Conservation (phyloP, 2,113 vertebrate species). For the Barnardius zonarius region DNA sequence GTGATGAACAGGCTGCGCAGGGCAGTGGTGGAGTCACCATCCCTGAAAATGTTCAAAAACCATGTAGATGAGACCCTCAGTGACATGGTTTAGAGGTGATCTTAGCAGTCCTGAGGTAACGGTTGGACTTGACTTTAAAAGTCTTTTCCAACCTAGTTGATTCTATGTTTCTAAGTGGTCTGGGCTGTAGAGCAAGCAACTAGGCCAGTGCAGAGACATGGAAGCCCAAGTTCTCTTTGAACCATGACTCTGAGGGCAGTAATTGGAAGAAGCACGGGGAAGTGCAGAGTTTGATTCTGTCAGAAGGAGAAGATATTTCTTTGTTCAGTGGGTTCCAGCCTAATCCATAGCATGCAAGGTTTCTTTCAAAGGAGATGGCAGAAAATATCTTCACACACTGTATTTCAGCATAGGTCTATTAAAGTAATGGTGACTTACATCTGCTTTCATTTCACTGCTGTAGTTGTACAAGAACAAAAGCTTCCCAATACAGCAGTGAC, state of each 20-base stretch:
- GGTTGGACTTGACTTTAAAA: background rate
- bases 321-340: background rate
- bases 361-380: background rate
- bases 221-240: background rate
- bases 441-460: background rate
- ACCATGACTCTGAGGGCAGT: background rate
- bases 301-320: background rate
- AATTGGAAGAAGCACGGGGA: background rate
- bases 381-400: background rate
- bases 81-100: background rate
- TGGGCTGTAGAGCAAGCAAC: background rate
- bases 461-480: background rate
- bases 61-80: background rate
- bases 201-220: background rate
- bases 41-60: background rate
- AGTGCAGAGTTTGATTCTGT: background rate
- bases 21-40: background rate
- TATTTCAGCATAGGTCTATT: background rate
- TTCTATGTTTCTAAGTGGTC: background rate
- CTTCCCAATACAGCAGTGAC: background rate
- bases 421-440: background rate
- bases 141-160: background rate
- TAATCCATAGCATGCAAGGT: background rate
- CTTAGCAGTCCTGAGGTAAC: background rate
- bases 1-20: background rate